Percentiles rank a stretch among this genome's conserved stretches.
These are phyloP conservation scores for Aphaenogaster rudis DNA, from an alignment of 1,140 invertebrate species.

Conservation along the genomic window DNA sequence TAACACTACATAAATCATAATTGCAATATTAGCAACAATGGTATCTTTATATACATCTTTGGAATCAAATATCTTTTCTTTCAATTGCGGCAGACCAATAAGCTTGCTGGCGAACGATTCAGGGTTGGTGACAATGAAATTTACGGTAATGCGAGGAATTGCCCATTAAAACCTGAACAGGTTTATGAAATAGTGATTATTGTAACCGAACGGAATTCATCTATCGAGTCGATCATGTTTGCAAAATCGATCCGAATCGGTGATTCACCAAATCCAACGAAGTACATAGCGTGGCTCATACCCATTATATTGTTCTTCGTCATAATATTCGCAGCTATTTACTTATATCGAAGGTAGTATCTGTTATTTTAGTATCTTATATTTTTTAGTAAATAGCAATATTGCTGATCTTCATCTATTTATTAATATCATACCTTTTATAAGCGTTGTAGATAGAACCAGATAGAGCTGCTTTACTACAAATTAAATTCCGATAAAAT, in stretches of 20 bases:
- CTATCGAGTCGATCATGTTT: not conserved
- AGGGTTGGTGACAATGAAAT: constrained; percentile 70
- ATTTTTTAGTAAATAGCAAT: not conserved
- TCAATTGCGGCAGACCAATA: constrained; percentile 15
- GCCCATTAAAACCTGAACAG: constrained; percentile 64
- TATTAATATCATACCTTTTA: too few relatives aligned
- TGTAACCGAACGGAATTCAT: constrained; percentile 37
- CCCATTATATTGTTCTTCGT: constrained; percentile 45
- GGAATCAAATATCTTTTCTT: not conserved
- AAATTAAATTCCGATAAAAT: not conserved
- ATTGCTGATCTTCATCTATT: not conserved
- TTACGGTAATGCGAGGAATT: constrained; percentile 67
- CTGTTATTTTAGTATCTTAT: not conserved
- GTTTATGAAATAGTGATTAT: constrained; percentile 68
- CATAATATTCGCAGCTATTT: not conserved
- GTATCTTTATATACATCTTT: not conserved
- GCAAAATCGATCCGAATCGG: constrained; percentile 27
- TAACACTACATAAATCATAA: not conserved
- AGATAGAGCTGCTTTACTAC: too few relatives aligned
- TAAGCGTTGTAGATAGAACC: too few relatives aligned
- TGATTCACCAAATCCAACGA: not conserved
- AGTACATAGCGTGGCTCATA: not conserved
- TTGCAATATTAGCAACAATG: not conserved
- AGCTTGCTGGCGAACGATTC: constrained; percentile 48
- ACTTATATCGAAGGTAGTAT: constrained; percentile 62